These are phyloP conservation scores for Brenthis ino DNA, from an alignment of 2,888 invertebrate genomes.

Conservation along the genomic window DNA sequence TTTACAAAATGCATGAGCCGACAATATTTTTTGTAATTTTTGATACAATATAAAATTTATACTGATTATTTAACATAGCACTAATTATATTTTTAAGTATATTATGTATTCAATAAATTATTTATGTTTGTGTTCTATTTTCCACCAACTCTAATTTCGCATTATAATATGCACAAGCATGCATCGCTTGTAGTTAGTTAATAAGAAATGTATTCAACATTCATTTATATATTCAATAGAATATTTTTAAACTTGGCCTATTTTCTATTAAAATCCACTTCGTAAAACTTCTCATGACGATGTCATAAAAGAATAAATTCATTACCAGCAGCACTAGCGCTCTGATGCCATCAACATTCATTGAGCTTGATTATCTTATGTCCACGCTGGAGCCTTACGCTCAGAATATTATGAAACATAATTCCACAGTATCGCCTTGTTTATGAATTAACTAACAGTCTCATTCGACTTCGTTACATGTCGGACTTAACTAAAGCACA, in stretches of 20 bases:
- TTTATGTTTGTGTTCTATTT: too few species aligned
- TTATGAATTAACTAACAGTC: not conserved
- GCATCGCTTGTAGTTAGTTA: not conserved
- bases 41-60: too few species aligned
- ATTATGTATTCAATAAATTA: too few species aligned
- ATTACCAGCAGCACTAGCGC: conserved; percentile 24
- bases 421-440: conserved; percentile 3
- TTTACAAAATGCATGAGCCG: not conserved
- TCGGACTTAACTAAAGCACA: not conserved
- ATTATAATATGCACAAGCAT: not conserved
- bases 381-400: conserved; percentile 26
- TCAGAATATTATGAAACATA: conserved; percentile 26
- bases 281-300: conserved; percentile 9
- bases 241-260: conserved; percentile 21
- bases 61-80: too few species aligned
- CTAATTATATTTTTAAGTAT: too few species aligned
- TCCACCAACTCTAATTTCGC: not conserved
- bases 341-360: conserved; percentile 48
- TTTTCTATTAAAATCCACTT: conserved; percentile 8
- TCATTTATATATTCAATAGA: conserved; percentile 5
- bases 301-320: conserved; percentile 28
- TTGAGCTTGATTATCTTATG: conserved; percentile 53
- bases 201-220: conserved; percentile 9
- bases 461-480: not conserved
- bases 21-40: too few species aligned